These are phyloP conservation scores for Periphyllus acericola DNA, from an alignment of 2,888 invertebrate species.

Conservation along the genomic window DNA sequence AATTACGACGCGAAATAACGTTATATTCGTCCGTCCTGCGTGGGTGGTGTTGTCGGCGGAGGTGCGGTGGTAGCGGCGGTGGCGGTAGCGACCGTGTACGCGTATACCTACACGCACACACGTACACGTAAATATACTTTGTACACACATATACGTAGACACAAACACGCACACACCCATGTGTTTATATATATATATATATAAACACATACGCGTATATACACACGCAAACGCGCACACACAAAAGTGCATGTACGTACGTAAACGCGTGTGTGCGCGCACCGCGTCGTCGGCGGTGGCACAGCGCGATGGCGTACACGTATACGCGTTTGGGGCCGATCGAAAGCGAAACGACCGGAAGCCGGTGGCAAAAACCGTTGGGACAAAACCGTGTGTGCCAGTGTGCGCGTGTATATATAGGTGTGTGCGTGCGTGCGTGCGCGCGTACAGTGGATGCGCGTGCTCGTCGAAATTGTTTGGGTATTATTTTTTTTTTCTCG, in stretches of 20 bases:
- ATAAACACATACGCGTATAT: not conserved
- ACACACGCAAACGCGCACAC: not conserved
- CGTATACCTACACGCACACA: not conserved
- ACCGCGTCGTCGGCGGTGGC: not conserved
- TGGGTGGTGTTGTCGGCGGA: not conserved
- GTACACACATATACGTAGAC: not conserved
- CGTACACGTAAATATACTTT: not conserved
- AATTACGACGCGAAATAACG: conserved; percentile 56
- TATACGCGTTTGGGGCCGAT: conserved; percentile 10
- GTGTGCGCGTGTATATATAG: no score
- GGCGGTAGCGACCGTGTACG: not conserved
- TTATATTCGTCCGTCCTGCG: conserved; percentile 43
- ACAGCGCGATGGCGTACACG: not conserved
- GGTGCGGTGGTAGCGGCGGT: not conserved
- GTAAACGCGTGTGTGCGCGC: not conserved
- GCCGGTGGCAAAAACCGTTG: conserved; percentile 54
- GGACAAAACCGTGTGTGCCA: conserved; percentile 15
- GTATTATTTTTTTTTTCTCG: conserved; percentile 6
- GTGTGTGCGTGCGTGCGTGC: not conserved
- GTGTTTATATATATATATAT: not conserved
- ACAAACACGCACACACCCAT: not conserved
- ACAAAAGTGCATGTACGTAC: no score
- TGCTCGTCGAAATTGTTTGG: conserved; percentile 45
- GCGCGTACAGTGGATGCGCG: conserved; percentile 6
- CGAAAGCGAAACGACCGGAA: conserved; percentile 59